phyloP scores from a whole-genome alignment of 30 jellyfish, hydroid and myxozoan species.

The Catostylus mosaicus region DNA sequence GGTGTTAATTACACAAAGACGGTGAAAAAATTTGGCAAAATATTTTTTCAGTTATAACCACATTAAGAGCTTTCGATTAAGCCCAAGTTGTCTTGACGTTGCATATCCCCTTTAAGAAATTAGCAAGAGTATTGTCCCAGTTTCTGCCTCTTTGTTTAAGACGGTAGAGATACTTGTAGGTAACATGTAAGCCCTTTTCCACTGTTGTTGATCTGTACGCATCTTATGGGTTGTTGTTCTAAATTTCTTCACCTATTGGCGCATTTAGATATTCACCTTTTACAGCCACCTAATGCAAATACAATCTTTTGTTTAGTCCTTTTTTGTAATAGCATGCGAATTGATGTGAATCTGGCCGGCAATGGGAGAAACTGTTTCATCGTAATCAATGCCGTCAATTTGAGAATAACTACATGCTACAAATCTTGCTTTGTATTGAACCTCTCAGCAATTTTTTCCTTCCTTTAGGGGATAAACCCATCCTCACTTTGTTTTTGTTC shows the following conservation, averaged over 20 bases:
- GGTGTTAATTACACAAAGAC: too few relatives aligned
- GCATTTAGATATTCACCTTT: conserved; percentile 52
- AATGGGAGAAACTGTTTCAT: conserved; percentile 40
- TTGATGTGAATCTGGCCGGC: conserved; percentile 40
- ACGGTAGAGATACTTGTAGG: too few relatives aligned
- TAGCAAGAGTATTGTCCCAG: too few relatives aligned
- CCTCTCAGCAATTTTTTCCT: conserved; percentile 10
- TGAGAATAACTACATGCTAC: conserved; percentile 28
- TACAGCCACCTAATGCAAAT: conserved; percentile 39
- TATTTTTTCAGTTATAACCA: too few relatives aligned
- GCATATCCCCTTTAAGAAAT: too few relatives aligned
- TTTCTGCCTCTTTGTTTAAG: too few relatives aligned
- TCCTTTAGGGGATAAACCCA: conserved; percentile 48
- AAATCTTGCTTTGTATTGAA: conserved; percentile 32
- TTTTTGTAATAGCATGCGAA: conserved; percentile 32
- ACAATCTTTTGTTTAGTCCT: conserved; percentile 24
- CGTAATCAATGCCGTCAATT: conserved; percentile 28
- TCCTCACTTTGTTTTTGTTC: conserved; percentile 34
- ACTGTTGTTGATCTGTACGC: too few relatives aligned
- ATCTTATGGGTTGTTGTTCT: conserved; percentile 48
- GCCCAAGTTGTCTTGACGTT: too few relatives aligned
- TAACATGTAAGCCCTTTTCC: too few relatives aligned
- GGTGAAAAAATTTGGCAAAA: too few relatives aligned
- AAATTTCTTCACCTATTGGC: conserved; percentile 40
- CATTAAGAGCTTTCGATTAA: too few relatives aligned